A percentile compares a stretch with the other conserved stretches of the same genome.
Conservation (phyloP, 2,888 invertebrate species). For the Coleophora deauratella region DNA sequence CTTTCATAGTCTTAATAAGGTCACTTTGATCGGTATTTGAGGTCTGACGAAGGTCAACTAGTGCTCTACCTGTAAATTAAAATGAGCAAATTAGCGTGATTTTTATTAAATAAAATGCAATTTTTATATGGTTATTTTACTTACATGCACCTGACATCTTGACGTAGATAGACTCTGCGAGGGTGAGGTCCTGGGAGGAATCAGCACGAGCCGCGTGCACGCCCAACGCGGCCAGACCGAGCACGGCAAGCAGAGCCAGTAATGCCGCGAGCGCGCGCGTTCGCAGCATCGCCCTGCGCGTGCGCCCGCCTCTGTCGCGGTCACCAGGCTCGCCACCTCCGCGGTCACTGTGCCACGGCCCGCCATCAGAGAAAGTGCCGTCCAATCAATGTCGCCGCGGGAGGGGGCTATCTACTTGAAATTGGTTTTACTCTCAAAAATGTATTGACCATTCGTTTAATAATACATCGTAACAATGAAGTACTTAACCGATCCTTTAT, state of each 20-base stretch:
- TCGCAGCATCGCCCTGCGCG: constrained; percentile 52
- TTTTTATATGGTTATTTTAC: constrained; percentile 25
- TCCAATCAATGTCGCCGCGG: constrained; percentile 25
- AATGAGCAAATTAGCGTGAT: neutral
- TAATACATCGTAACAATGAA: no score
- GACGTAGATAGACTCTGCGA: constrained; percentile 56
- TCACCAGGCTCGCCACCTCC: constrained; percentile 22
- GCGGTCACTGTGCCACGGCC: constrained; percentile 68
- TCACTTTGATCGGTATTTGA: constrained; percentile 41
- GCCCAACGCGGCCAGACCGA: constrained; percentile 18
- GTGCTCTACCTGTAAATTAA: constrained; percentile 52
- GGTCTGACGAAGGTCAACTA: constrained; percentile 54
- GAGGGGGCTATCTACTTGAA: constrained; percentile 49
- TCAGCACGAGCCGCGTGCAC: constrained; percentile 14
- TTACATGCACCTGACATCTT: constrained; percentile 63
- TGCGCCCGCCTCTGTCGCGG: no score
- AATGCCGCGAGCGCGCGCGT: constrained; percentile 32
- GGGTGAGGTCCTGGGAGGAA: constrained; percentile 34
- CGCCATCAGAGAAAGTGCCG: constrained; percentile 58
- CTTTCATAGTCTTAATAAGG: constrained; percentile 53
- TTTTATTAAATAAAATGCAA: neutral
- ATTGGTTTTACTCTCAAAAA: constrained; percentile 22
- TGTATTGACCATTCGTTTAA: constrained; percentile 23
- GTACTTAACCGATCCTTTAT: neutral
- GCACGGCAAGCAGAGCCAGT: constrained; percentile 26